These are phyloP conservation scores for Polydrusus cervinus DNA, from an alignment of 2,888 invertebrate species.

Conservation along the genomic window DNA sequence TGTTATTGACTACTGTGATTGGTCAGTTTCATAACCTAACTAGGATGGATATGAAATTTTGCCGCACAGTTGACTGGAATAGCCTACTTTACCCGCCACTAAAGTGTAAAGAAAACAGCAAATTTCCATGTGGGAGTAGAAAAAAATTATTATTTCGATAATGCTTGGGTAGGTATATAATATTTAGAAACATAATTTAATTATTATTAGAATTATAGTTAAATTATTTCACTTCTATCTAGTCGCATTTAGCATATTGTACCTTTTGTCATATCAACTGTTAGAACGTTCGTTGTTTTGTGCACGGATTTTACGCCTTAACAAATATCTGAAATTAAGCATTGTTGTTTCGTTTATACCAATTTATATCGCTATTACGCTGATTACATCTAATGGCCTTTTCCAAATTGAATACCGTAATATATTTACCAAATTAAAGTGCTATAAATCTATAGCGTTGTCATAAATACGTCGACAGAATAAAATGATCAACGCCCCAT, in stretches of 20 bases:
- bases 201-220: too few relatives aligned
- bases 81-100: too few relatives aligned
- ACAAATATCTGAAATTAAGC: conserved; percentile 18
- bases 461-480: conserved; percentile 47
- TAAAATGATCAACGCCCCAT: conserved; percentile 50
- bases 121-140: too few relatives aligned
- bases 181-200: too few relatives aligned
- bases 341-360: conserved; percentile 23
- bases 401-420: conserved; percentile 55
- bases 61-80: too few relatives aligned
- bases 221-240: too few relatives aligned
- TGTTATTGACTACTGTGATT: too few relatives aligned
- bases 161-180: too few relatives aligned
- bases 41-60: too few relatives aligned
- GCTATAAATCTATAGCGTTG: conserved; percentile 54
- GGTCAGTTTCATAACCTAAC: too few relatives aligned
- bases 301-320: conserved; percentile 17
- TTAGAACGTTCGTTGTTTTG: not conserved
- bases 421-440: conserved; percentile 57
- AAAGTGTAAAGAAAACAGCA: too few relatives aligned
- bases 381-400: conserved; percentile 55
- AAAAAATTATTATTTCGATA: too few relatives aligned
- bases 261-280: not conserved
- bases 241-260: not conserved
- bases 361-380: conserved; percentile 47